Evolutionary conservation across 92 coral and sea anemone species (phyloP).

Genomic region (Nematostella vectensis): DNA sequence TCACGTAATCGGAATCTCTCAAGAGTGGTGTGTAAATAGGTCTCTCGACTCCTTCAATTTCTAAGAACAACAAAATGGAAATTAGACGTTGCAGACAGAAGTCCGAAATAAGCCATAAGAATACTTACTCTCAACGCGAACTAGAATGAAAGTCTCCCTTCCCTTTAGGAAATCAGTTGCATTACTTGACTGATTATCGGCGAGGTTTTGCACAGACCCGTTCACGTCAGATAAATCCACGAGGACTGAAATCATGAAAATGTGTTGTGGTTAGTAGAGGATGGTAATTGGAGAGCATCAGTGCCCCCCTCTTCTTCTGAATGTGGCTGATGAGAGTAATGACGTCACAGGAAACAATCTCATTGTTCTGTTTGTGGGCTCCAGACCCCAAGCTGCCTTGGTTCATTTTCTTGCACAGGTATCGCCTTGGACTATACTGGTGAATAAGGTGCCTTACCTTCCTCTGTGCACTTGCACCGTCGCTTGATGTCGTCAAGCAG

Average conservation of each 20-base stretch:
- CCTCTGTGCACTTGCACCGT: constrained; percentile 62
- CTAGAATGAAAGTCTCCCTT: constrained; percentile 65
- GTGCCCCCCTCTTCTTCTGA: too few relatives aligned
- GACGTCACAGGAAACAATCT: too few relatives aligned
- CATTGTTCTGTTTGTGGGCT: too few relatives aligned
- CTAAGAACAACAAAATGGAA: constrained; percentile 8
- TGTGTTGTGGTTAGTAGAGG: too few relatives aligned
- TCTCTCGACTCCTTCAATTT: constrained; percentile 57
- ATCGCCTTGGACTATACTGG: too few relatives aligned
- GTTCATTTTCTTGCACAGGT: too few relatives aligned
- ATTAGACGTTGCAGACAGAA: not conserved
- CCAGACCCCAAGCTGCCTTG: too few relatives aligned
- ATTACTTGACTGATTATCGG: constrained; percentile 53
- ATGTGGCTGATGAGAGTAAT: too few relatives aligned
- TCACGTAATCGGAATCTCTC: constrained; percentile 50
- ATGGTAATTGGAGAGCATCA: too few relatives aligned
- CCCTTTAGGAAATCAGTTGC: constrained; percentile 62
- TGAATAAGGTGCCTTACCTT: too few relatives aligned
- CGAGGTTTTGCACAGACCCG: constrained; percentile 60
- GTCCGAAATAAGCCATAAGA: too few relatives aligned
- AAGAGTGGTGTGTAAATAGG: constrained; percentile 74
- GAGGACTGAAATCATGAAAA: constrained; percentile 25
- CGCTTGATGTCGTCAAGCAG: constrained; percentile 71
- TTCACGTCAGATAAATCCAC: constrained; percentile 68
- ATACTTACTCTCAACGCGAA: constrained; percentile 75